These are phyloP conservation scores for Solen grandis DNA, from an alignment of 1,140 invertebrate species.

Conservation along the genomic window DNA sequence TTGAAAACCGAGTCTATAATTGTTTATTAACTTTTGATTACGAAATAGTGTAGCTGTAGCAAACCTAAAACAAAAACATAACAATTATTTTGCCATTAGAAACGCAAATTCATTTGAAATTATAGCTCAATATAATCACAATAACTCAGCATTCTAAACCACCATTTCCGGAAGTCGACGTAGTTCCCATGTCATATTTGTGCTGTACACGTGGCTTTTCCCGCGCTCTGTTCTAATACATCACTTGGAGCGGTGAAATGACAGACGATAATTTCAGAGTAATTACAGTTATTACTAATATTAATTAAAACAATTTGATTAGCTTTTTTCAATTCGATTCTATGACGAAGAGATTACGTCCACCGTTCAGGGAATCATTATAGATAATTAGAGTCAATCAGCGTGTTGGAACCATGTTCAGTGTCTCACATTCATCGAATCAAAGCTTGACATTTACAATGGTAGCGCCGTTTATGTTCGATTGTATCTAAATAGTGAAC, in stretches of 20 bases:
- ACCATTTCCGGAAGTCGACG: neutral
- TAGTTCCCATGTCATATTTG: neutral
- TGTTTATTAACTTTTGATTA: neutral
- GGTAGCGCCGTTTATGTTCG: neutral
- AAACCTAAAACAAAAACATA: neutral
- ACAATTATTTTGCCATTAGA: neutral
- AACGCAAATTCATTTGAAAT: neutral
- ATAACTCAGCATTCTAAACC: neutral
- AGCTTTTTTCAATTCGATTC: neutral
- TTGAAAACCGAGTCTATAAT: neutral
- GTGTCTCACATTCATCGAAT: neutral
- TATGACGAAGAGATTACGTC: neutral
- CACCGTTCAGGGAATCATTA: neutral
- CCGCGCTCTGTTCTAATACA: neutral
- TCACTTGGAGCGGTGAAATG: neutral
- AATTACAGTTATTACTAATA: neutral
- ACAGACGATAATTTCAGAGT: neutral
- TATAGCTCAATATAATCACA: neutral
- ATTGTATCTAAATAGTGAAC: neutral
- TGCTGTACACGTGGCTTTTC: neutral
- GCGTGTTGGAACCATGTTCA: neutral
- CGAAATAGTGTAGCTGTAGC: neutral
- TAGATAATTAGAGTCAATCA: neutral
- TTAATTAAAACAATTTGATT: neutral
- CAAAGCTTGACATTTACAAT: neutral